Conservation (phyloP, 2,113 vertebrate species). For the Anser cygnoides region DNA sequence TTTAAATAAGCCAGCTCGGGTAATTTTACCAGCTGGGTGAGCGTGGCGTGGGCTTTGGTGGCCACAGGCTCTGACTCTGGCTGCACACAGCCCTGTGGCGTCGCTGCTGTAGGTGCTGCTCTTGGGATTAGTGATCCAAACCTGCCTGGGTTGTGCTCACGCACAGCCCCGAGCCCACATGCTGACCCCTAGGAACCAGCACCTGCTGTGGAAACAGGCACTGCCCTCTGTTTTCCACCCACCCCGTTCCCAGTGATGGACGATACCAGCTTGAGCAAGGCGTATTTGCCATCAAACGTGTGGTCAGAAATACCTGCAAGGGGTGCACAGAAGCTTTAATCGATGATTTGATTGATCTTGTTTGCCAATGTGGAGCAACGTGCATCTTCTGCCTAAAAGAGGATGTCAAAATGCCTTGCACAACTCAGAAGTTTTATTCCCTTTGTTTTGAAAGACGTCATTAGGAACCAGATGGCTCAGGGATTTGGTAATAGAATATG, state of each 20-base stretch:
- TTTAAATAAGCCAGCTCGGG: neutral
- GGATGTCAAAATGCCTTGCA: constrained; percentile 40
- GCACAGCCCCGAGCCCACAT: neutral
- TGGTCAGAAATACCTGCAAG: constrained; percentile 1
- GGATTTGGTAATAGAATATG: constrained; percentile 49
- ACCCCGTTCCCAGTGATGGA: neutral
- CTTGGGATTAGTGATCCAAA: neutral
- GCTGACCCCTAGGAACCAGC: neutral
- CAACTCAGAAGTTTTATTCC: constrained; percentile 40
- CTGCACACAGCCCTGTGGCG: neutral
- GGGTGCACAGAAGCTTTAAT: neutral
- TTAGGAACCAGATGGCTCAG: constrained; percentile 62
- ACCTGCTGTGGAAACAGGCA: neutral
- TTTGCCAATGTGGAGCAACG: constrained; percentile 39
- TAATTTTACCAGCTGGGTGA: constrained; percentile 4
- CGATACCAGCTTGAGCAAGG: neutral
- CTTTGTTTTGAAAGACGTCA: constrained; percentile 67
- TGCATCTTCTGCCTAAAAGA: constrained; percentile 19
- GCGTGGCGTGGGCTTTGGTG: rapidly evolving
- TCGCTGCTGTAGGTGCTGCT: rapidly evolving
- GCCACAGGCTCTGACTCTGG: neutral
- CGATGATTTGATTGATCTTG: constrained; percentile 1
- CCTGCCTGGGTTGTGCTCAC: neutral
- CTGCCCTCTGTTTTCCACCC: neutral
- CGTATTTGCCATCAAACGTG: neutral